These are phyloP conservation scores for Drosophila gunungcola DNA, from an alignment of 1,140 invertebrate genomes.

Conservation along the genomic window DNA sequence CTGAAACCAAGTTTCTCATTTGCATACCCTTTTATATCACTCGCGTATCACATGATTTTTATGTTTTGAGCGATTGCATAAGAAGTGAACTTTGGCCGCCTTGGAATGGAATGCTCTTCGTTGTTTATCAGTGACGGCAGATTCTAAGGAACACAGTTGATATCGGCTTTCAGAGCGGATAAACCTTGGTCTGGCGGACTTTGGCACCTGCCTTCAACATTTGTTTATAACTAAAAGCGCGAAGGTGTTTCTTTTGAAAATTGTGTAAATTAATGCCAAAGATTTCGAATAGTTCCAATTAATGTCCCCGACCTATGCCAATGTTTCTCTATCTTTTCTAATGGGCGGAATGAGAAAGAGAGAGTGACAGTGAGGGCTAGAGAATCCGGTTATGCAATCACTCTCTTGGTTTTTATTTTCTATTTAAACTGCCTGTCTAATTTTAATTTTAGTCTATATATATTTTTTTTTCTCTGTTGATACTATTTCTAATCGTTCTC, in stretches of 20 bases:
- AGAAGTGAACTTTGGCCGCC: constrained; percentile 24
- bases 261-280: constrained; percentile 35
- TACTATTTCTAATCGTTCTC: constrained; percentile 19
- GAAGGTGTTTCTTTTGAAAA: constrained; percentile 8
- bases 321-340: constrained; percentile 29
- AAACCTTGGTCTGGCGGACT: constrained; percentile 18
- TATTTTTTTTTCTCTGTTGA: constrained; percentile 20
- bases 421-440: constrained; percentile 46
- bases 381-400: constrained; percentile 52
- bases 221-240: constrained; percentile 9
- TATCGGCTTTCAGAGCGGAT: constrained; percentile 30
- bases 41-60: constrained; percentile 9
- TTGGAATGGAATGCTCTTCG: background rate
- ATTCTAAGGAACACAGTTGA: constrained; percentile 35
- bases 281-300: constrained; percentile 23
- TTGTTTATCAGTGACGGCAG: constrained; percentile 44
- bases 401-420: constrained; percentile 18
- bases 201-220: constrained; percentile 6
- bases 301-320: constrained; percentile 58
- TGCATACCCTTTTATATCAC: constrained; percentile 16
- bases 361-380: background rate
- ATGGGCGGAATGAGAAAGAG: constrained; percentile 4
- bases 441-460: constrained; percentile 54
- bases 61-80: constrained; percentile 15
- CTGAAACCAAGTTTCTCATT: constrained; percentile 29